These are phyloP conservation scores for Lepidurus arcticus DNA, from an alignment of 1,140 invertebrate genomes.

Conservation along the genomic window DNA sequence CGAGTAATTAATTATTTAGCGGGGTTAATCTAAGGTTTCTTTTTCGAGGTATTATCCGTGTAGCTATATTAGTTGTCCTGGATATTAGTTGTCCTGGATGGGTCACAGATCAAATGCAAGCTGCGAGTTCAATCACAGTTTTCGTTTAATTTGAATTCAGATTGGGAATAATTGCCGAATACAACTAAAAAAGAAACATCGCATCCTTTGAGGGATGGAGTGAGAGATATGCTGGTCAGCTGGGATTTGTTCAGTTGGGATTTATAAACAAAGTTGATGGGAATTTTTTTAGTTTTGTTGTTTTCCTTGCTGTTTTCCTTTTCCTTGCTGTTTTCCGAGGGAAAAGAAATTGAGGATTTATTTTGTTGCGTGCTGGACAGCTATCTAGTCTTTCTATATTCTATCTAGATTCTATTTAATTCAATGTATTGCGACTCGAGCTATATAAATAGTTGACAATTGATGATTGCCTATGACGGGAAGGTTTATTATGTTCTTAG, in stretches of 20 bases:
- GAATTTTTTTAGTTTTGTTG: not conserved
- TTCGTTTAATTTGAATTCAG: conserved; percentile 93
- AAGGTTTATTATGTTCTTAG: too few relatives aligned
- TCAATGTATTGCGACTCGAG: too few relatives aligned
- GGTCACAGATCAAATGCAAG: conserved; percentile 99
- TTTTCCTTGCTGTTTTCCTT: too few relatives aligned
- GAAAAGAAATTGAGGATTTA: not conserved
- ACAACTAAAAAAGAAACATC: conserved; percentile 58
- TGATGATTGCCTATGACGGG: too few relatives aligned
- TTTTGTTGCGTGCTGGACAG: conserved; percentile 8
- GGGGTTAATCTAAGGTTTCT: not conserved
- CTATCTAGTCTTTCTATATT: not conserved
- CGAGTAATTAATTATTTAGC: too few relatives aligned
- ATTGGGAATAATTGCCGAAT: conserved; percentile 82
- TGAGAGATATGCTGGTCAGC: conserved; percentile 98
- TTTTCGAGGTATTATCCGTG: conserved; percentile 79
- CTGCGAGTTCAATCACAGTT: conserved; percentile 93
- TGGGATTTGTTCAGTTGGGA: conserved; percentile 95
- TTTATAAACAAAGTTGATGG: conserved; percentile 52
- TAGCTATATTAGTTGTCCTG: conserved; percentile 76
- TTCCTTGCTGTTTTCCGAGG: too few relatives aligned
- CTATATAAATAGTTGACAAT: too few relatives aligned
- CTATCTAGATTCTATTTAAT: not conserved
- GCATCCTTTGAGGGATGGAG: conserved; percentile 88
- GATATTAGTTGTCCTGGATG: conserved; percentile 85